phyloP scores from a whole-genome alignment of 64 coral and sea anemone species.

The Hydrozoanthus tunicans region DNA sequence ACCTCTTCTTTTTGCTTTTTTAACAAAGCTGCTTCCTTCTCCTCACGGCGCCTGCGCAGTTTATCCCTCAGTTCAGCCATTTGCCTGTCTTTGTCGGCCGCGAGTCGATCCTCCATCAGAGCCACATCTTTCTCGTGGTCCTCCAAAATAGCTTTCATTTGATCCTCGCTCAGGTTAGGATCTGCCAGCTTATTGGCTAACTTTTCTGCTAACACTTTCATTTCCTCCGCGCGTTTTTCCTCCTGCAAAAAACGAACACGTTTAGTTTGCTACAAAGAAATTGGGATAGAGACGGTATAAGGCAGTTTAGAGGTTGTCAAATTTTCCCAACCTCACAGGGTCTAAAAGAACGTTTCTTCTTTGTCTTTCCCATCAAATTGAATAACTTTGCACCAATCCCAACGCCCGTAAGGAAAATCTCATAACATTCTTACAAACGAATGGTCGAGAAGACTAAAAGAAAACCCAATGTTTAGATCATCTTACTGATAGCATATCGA shows the following conservation, averaged over 20 bases:
- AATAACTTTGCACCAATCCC: too few relatives aligned
- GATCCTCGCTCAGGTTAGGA: slow-evolving; percentile 75
- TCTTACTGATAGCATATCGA: too few relatives aligned
- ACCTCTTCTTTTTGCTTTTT: slow-evolving; percentile 95
- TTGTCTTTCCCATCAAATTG: too few relatives aligned
- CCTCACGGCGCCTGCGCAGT: slow-evolving; percentile 78
- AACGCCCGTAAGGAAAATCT: too few relatives aligned
- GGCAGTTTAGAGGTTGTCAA: not conserved
- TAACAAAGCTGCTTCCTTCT: slow-evolving; percentile 86
- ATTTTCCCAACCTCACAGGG: too few relatives aligned
- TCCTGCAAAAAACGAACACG: slow-evolving; percentile 56
- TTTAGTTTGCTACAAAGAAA: not conserved
- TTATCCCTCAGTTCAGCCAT: slow-evolving; percentile 79
- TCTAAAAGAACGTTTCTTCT: too few relatives aligned
- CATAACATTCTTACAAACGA: too few relatives aligned
- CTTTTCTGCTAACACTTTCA: slow-evolving; percentile 74
- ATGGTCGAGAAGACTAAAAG: too few relatives aligned
- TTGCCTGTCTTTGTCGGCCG: slow-evolving; percentile 80
- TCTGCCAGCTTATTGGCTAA: slow-evolving; percentile 77
- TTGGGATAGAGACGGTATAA: not conserved
- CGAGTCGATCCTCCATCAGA: slow-evolving; percentile 68
- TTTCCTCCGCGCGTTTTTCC: slow-evolving; percentile 56
- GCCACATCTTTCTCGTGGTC: slow-evolving; percentile 82
- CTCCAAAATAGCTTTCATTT: slow-evolving; percentile 86
- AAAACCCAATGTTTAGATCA: too few relatives aligned